phyloP scores from a whole-genome alignment of 1,140 invertebrate genomes.

The Odontomachus brunneus region DNA sequence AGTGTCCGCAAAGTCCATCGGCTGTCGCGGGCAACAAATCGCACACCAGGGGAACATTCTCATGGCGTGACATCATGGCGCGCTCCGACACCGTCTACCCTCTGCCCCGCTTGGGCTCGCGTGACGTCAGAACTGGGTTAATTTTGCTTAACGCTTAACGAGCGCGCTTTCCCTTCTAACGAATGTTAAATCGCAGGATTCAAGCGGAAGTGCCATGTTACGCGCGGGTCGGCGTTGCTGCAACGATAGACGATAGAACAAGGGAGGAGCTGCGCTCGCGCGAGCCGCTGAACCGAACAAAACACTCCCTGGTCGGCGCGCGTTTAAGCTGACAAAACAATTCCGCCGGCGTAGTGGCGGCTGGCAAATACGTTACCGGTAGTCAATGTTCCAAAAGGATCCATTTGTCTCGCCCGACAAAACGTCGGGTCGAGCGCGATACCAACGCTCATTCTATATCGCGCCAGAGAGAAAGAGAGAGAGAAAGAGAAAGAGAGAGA shows the following conservation, averaged over 20 bases:
- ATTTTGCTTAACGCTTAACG: constrained; percentile 32
- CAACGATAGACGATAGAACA: background rate
- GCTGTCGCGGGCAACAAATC: no score
- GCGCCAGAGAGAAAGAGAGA: no score
- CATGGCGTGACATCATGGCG: no score
- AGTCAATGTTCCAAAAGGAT: constrained; percentile 66
- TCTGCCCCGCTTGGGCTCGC: background rate
- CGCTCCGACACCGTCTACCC: background rate
- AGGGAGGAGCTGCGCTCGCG: constrained; percentile 8
- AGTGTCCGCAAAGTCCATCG: no score
- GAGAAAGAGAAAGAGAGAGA: no score
- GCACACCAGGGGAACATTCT: constrained; percentile 1
- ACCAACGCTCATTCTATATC: constrained; percentile 38
- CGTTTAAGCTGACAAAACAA: constrained; percentile 67
- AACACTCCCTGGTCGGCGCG: constrained; percentile 42
- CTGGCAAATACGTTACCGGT: constrained; percentile 62
- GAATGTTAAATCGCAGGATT: constrained; percentile 48
- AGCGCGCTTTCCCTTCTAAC: constrained; percentile 36
- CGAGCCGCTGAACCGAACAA: constrained; percentile 52
- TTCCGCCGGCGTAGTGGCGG: constrained; percentile 30
- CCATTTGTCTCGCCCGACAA: constrained; percentile 58
- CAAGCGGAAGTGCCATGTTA: constrained; percentile 30
- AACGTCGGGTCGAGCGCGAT: constrained; percentile 20
- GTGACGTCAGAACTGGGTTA: constrained; percentile 28
- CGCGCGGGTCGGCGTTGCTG: constrained; percentile 1